Conservation (phyloP, 2,888 invertebrate genomes). For the Gari tellinella region DNA sequence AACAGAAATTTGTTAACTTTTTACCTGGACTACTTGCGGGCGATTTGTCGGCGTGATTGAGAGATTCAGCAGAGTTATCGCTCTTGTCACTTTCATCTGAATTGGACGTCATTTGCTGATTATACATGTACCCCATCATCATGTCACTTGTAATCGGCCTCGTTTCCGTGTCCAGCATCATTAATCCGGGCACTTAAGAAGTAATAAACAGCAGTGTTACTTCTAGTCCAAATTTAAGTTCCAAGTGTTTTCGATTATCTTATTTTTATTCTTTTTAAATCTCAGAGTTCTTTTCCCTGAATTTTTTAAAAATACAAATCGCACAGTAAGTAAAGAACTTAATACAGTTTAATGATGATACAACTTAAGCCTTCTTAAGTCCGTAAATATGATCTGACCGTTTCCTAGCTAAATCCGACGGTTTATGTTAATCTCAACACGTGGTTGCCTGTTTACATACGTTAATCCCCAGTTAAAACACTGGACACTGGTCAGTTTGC, state of each 20-base stretch:
- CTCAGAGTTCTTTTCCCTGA: too few relatives aligned
- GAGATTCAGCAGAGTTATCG: constrained; percentile 44
- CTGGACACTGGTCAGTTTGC: constrained; percentile 8
- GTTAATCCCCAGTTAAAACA: constrained; percentile 56
- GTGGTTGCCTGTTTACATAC: constrained; percentile 63
- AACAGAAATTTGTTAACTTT: neutral
- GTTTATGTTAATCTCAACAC: constrained; percentile 62
- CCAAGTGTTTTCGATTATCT: neutral
- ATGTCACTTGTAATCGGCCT: constrained; percentile 36
- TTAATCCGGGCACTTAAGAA: constrained; percentile 47
- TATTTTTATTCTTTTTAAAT: too few relatives aligned
- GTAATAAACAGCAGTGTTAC: constrained; percentile 1
- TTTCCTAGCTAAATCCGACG: constrained; percentile 54
- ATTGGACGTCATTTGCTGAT: constrained; percentile 47
- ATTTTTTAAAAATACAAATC: too few relatives aligned
- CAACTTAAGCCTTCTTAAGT: too few relatives aligned
- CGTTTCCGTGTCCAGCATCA: constrained; percentile 58
- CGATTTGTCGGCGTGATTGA: constrained; percentile 47
- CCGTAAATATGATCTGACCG: constrained; percentile 25
- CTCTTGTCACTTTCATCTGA: constrained; percentile 39
- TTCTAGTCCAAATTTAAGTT: neutral
- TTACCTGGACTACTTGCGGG: constrained; percentile 59
- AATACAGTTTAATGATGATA: too few relatives aligned
- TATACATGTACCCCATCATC: constrained; percentile 59
- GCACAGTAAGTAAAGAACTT: too few relatives aligned